A percentile compares a stretch with the other conserved stretches of the same genome.
These are phyloP conservation scores for Pica pica DNA, from an alignment of 2,113 vertebrate species.

Conservation along the genomic window DNA sequence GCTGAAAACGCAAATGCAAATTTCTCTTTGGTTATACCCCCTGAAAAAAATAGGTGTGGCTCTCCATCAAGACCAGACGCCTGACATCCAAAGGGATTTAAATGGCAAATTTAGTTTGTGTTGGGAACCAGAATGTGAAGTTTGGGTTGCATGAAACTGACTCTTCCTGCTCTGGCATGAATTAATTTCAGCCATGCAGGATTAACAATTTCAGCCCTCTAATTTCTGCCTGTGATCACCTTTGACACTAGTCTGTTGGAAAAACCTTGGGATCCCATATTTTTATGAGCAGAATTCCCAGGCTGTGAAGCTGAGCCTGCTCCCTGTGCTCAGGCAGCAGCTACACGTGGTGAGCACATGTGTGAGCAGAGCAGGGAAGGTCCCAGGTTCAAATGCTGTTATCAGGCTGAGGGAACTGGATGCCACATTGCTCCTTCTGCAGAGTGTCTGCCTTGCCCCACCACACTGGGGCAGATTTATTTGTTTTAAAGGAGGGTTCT, in stretches of 20 bases:
- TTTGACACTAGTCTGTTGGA: conserved; percentile 28
- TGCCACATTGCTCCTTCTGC: neutral
- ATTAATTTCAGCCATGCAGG: neutral
- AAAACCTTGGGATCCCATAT: conserved; percentile 23
- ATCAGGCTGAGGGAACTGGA: neutral
- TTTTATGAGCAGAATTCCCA: conserved; percentile 29
- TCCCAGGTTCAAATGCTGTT: neutral
- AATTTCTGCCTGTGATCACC: conserved; percentile 45
- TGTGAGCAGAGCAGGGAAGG: neutral
- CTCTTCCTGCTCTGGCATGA: conserved; percentile 1
- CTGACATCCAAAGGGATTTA: neutral
- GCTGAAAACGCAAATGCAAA: conserved; percentile 46
- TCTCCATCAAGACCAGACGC: conserved; percentile 52
- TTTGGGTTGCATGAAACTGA: neutral
- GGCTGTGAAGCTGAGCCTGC: neutral
- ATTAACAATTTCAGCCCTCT: conserved; percentile 34
- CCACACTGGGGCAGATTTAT: neutral
- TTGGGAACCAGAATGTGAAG: neutral
- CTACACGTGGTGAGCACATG: conserved; percentile 24
- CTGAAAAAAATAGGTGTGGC: conserved; percentile 14
- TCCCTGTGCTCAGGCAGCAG: neutral
- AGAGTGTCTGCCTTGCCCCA: neutral
- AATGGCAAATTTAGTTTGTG: conserved; percentile 33
- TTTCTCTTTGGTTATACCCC: neutral
- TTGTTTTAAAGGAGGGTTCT: conserved; percentile 5